Evolutionary conservation across 1,140 invertebrate species (phyloP).

Genomic region (Habropoda laboriosa): DNA sequence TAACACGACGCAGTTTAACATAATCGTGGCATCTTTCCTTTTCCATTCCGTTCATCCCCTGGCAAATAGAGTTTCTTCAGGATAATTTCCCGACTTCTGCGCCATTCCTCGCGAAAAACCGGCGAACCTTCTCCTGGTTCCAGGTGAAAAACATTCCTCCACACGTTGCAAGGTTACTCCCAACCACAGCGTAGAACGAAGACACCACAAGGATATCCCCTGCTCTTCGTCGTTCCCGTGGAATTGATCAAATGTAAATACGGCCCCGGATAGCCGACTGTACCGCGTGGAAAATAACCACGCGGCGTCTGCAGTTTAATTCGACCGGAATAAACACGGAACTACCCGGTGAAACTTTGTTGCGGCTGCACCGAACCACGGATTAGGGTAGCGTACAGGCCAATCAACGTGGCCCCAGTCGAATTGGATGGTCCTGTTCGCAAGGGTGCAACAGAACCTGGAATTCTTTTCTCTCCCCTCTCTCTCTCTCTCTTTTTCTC

Average conservation of each 20-base stretch:
- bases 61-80: conserved; percentile 28
- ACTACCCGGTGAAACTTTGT: background rate
- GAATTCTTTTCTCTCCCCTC: background rate
- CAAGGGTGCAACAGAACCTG: too few species aligned
- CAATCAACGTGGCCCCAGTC: conserved; percentile 3
- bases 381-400: background rate
- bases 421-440: background rate
- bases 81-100: conserved; percentile 51
- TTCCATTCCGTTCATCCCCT: background rate
- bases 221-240: background rate
- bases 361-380: background rate
- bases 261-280: background rate
- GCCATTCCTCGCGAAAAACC: background rate
- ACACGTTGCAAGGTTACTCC: background rate
- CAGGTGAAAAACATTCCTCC: conserved; percentile 23
- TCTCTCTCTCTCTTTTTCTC: too few species aligned
- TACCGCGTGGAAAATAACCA: conserved; percentile 25
- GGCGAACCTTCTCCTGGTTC: background rate
- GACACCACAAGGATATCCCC: background rate
- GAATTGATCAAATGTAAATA: conserved; percentile 42
- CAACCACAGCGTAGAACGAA: background rate
- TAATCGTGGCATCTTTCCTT: conserved; percentile 32
- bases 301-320: background rate
- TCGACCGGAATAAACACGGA: conserved; percentile 17
- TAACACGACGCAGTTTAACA: conserved; percentile 1